Base-by-base conservation (phyloP, 2,888 invertebrate species). In the Rhingia rostrata region DNA sequence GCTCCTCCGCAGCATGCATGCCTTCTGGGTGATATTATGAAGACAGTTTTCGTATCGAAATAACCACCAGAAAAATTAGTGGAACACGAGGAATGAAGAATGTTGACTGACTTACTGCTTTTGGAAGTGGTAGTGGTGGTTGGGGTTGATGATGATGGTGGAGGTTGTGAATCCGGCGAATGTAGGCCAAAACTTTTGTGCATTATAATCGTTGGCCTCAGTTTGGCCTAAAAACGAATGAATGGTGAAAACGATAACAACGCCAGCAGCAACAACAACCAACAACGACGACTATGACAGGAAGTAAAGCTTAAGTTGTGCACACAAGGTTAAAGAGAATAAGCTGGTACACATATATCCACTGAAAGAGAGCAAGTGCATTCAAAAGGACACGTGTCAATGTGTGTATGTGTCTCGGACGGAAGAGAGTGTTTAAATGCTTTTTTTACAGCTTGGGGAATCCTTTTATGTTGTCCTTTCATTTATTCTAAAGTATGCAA, bases 121-220 rank as follows among this genome's bases (percentile, higher is more conserved):
- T 7, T 30, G 49, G 22, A 10, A 33, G 56, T 61, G 54, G 53
- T 39, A 39, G 7, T 70, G 69, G 56, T 53, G 45, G 49, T 4
- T 0, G 41, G 7, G 4, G 22, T 22, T 22, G 22, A 22, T 22
- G 22, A 22, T 22, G 22, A 22, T 22, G 22, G 22, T 22, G 41
- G 41, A 6, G 41, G 9, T 10, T 37, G 45, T 63, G 61, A 56
- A 47, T 74, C 63, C 54, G 14, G 30, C 32, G 37, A 75, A 84
- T 84, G 84, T 84, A 80, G 84, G 84, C 70, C 80, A 84, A 84
- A 75, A 83, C 60, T 75, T 84, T 69, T 84, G 56, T 84, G 60
- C 43, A 80, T 75, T 64, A 70, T 80, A 80, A 70, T 70, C 70
- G 75, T 70, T 84, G 84, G 66, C 84, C 84, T 70, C 84, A 64